phyloP scores from a whole-genome alignment of 30 jellyfish, hydroid and myxozoan species.

The Turritopsis dohrnii region DNA sequence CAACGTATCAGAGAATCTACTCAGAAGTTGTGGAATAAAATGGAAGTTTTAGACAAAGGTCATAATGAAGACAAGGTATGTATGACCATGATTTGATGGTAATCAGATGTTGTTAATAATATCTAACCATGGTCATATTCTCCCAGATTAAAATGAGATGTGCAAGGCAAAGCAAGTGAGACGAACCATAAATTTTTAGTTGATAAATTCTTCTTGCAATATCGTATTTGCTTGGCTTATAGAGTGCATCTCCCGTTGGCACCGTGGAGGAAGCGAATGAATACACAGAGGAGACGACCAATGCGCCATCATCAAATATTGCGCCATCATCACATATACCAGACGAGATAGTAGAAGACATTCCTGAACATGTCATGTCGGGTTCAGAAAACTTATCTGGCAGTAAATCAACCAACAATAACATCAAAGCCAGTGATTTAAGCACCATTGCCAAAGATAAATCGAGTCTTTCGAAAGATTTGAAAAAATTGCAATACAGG shows the following conservation, averaged over 20 bases:
- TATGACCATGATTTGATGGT: too few relatives aligned
- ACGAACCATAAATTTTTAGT: too few relatives aligned
- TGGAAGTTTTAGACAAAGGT: constrained; percentile 50
- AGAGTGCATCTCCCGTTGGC: neutral
- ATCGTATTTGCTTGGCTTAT: too few relatives aligned
- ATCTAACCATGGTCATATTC: too few relatives aligned
- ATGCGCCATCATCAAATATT: constrained; percentile 41
- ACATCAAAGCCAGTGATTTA: neutral
- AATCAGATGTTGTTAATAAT: too few relatives aligned
- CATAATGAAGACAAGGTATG: neutral
- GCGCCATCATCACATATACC: too few relatives aligned
- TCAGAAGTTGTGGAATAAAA: constrained; percentile 72
- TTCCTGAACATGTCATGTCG: neutral
- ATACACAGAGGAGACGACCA: constrained; percentile 31
- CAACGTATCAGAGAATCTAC: constrained; percentile 63
- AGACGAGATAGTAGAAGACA: neutral
- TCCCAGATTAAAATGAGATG: too few relatives aligned
- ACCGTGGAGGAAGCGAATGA: constrained; percentile 14
- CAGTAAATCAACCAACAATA: neutral
- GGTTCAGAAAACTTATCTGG: neutral
- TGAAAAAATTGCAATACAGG: constrained; percentile 51
- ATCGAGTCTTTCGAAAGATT: constrained; percentile 62
- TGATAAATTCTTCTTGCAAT: too few relatives aligned
- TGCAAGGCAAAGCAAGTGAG: too few relatives aligned
- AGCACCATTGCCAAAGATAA: neutral